Evolutionary conservation across 2,113 vertebrate species (phyloP).

Genomic region (Phoxinus phoxinus): DNA sequence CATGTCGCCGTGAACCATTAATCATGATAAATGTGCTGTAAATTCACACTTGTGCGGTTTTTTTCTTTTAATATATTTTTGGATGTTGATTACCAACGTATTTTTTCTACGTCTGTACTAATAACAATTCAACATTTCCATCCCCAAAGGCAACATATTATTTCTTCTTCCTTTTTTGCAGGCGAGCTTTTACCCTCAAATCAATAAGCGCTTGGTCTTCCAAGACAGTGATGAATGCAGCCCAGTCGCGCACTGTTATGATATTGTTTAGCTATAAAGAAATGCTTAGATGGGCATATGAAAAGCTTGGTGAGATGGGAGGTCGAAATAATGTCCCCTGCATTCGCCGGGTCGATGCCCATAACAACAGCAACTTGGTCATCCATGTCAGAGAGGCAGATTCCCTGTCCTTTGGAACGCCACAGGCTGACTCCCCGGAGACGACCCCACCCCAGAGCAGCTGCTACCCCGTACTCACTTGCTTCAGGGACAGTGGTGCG

Average conservation of each 20-base stretch:
- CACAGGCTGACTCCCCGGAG: slow-evolving; percentile 25
- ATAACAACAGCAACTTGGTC: slow-evolving; percentile 14
- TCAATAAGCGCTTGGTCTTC: slow-evolving; percentile 78
- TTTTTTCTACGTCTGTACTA: slow-evolving; percentile 33
- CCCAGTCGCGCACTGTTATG: slow-evolving; percentile 61
- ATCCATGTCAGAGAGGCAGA: slow-evolving; percentile 25
- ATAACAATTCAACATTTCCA: slow-evolving; percentile 62
- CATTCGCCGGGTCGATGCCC: slow-evolving; percentile 37
- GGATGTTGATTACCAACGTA: slow-evolving; percentile 35
- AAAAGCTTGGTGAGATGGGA: slow-evolving; percentile 65
- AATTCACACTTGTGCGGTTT: slow-evolving; percentile 23
- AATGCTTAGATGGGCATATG: slow-evolving; percentile 71
- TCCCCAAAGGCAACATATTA: slow-evolving; percentile 67
- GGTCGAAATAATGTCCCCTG: slow-evolving; percentile 42
- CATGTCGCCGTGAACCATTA: neutral
- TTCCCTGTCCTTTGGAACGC: neutral
- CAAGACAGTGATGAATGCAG: slow-evolving; percentile 78
- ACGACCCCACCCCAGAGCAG: neutral
- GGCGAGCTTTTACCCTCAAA: slow-evolving; percentile 57
- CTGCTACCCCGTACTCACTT: slow-evolving; percentile 79
- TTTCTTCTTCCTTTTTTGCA: slow-evolving; percentile 55
- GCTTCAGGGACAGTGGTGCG: slow-evolving; percentile 82
- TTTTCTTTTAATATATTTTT: neutral
- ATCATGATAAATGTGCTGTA: slow-evolving; percentile 20
- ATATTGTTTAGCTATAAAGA: slow-evolving; percentile 76